These are phyloP conservation scores for Philopotamus ludificatus DNA, from an alignment of 1,140 invertebrate species.

Conservation along the genomic window DNA sequence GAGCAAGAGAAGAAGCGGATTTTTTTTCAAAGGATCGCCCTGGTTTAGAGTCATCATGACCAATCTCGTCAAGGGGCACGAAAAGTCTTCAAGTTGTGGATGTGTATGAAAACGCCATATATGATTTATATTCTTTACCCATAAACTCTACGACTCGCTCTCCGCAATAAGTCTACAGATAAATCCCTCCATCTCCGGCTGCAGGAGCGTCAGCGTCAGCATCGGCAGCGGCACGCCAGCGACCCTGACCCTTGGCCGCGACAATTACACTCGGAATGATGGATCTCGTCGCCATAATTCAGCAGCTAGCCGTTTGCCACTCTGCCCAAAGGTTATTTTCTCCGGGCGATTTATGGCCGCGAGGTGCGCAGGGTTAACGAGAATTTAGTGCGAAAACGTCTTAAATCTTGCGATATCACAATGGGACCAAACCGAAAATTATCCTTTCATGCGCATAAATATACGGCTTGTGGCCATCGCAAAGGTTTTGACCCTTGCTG, in stretches of 20 bases:
- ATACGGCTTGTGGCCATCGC: background rate
- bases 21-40: too few species aligned
- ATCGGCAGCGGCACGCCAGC: background rate
- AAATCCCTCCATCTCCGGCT: too few species aligned
- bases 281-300: background rate
- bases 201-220: background rate
- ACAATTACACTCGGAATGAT: background rate
- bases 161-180: too few species aligned
- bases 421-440: constrained; percentile 13
- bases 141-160: too few species aligned
- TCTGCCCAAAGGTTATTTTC: background rate
- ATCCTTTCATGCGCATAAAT: constrained; percentile 4
- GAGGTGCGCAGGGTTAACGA: constrained; percentile 15
- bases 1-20: too few species aligned
- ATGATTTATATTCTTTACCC: too few species aligned
- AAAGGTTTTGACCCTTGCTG: background rate
- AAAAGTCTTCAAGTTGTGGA: too few species aligned
- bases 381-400: constrained; percentile 16
- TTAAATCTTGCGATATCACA: constrained; percentile 20
- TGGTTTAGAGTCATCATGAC: too few species aligned
- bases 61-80: too few species aligned
- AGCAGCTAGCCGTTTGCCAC: background rate
- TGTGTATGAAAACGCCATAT: too few species aligned
- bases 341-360: background rate
- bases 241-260: background rate